These are phyloP conservation scores for Callocephalon fimbriatum DNA, from an alignment of 2,113 vertebrate species.

Conservation along the genomic window DNA sequence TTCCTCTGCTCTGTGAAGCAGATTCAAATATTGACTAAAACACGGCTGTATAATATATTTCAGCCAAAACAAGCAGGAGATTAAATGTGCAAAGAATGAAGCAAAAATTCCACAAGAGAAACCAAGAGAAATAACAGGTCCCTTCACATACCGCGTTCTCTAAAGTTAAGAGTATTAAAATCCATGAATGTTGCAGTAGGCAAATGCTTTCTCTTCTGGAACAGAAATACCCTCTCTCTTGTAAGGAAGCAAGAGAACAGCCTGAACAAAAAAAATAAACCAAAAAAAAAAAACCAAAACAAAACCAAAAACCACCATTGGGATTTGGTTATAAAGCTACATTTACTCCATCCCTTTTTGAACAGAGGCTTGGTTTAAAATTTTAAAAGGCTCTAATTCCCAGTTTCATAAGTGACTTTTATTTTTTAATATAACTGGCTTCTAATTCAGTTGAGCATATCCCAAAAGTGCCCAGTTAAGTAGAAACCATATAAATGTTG, in stretches of 20 bases:
- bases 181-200: neutral
- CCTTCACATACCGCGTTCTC: neutral
- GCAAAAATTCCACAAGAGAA: neutral
- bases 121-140: neutral
- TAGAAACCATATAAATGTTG: neutral
- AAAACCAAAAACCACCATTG: neutral
- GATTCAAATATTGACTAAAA: neutral
- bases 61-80: neutral
- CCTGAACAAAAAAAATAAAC: neutral
- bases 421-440: conserved; percentile 1
- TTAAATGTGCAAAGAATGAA: neutral
- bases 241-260: neutral
- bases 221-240: neutral
- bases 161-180: neutral
- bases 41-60: neutral
- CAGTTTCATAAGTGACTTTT: conserved; percentile 10
- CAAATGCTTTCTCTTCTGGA: neutral
- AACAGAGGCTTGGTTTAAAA: neutral
- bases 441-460: neutral
- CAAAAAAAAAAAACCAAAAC: too few species aligned
- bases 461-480: neutral
- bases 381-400: conserved; percentile 18
- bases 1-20: neutral
- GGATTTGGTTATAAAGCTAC: neutral
- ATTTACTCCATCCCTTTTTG: neutral